Evolutionary conservation across 2,888 invertebrate species (phyloP), one percentile per base, ranked within the genome.

Genomic region (Hemicrepidius hirtus): DNA sequence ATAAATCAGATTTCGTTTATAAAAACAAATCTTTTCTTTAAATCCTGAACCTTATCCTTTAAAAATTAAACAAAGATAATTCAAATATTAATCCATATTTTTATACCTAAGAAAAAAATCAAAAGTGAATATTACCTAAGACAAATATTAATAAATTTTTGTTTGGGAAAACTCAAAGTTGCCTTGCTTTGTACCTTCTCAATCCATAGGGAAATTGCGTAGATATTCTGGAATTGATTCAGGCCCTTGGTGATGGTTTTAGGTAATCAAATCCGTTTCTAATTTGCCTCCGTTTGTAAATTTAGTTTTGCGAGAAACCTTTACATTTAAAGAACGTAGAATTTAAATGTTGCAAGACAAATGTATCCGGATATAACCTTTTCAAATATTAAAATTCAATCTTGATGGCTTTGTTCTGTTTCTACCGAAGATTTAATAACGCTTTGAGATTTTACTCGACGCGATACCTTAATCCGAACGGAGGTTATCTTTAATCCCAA

Each of bases 301-400:
- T 57, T 20, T 57, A 57, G 35, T 20, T 57, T 16, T 1, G 6
- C 53, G 7, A 37, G 20, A n/a, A n/a, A 6, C 55, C 55, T 57
- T 57, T 57, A 35, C n/a, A 32, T 3, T 13, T 10, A 13, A 18
- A 46, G 20, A 46, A 18, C 18, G 16, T 13, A 28, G 24, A 60
- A 5, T 60, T 60, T 44, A 18, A 60, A 60, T 40, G 37, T 40
- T 60, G 24, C 60, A 5, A 28, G n/a, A 28, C 60, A 40, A 60
- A 21, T 60, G 40, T 60, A 60, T 60, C 28, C 28, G 60, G 35
- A 32, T 60, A 37, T 60, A 40, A 44, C 10, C 41, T 28, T 10
- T 28, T 60, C 18, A 41, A 60, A 44, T 60, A 60, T 60, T 60
- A 60, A 60, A 60, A 44, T 60, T 41, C 44, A 60, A 60, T 60